These are phyloP conservation scores for Sebastes minor DNA, from an alignment of 2,797 vertebrate species.

Conservation along the genomic window DNA sequence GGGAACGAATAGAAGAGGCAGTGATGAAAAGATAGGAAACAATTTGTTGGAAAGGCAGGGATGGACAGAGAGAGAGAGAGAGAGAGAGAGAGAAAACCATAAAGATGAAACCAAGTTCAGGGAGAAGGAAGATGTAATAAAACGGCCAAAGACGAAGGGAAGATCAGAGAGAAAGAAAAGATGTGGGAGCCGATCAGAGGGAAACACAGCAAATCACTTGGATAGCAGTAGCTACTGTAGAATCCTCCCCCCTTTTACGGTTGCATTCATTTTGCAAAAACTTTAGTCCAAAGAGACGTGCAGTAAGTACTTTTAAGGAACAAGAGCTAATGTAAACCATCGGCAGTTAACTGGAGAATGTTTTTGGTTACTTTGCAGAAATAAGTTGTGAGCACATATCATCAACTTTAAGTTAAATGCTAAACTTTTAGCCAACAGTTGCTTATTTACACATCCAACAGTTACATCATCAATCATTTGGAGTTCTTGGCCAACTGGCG, in stretches of 20 bases:
- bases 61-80: not conserved
- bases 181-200: not conserved
- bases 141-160: not conserved
- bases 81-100: not conserved
- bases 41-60: constrained; percentile 21
- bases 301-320: not conserved
- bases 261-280: not conserved
- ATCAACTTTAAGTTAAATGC: not conserved
- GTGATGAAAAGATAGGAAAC: constrained; percentile 28
- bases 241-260: not conserved
- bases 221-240: not conserved
- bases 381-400: not conserved
- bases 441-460: not conserved
- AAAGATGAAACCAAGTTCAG: constrained; percentile 18
- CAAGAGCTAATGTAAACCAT: not conserved
- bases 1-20: not conserved
- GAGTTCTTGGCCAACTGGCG: not conserved
- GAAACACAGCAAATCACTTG: constrained; percentile 17
- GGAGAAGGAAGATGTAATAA: constrained; percentile 26
- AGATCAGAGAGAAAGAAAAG: constrained; percentile 9
- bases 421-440: not conserved
- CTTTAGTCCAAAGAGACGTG: not conserved
- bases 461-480: not conserved
- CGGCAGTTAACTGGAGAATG: not conserved
- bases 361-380: not conserved